Evolutionary conservation across 2,797 vertebrate species (phyloP).

Genomic region (Pygocentrus nattereri): DNA sequence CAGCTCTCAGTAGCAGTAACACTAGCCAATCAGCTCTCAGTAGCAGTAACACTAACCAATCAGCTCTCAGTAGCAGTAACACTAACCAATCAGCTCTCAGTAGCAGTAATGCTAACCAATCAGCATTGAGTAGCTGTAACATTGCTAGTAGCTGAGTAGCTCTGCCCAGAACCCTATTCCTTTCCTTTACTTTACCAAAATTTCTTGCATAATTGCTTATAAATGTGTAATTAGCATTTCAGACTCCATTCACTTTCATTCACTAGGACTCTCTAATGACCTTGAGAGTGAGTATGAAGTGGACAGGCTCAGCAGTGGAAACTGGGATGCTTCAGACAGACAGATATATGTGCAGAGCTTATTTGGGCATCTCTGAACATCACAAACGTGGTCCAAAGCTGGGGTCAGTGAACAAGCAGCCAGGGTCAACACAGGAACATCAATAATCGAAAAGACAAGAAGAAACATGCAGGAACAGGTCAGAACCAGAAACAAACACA

Average conservation of each 20-base stretch:
- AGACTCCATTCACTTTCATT: no score
- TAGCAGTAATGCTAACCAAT: background rate
- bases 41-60: background rate
- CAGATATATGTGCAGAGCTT: background rate
- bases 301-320: background rate
- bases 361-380: background rate
- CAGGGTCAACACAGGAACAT: background rate
- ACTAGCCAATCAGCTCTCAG: background rate
- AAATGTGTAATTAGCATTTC: no score
- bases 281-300: no score
- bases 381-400: background rate
- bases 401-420: background rate
- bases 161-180: no score
- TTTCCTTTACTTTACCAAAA: no score
- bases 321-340: background rate
- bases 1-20: background rate
- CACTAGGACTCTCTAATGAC: no score
- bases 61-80: background rate
- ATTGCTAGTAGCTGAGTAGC: no score
- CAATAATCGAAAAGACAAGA: background rate
- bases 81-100: background rate
- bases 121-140: background rate
- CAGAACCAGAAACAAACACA: background rate
- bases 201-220: no score
- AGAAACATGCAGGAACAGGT: background rate